Conservation (phyloP, 2,113 vertebrate species). For the Aphelocoma coerulescens region DNA sequence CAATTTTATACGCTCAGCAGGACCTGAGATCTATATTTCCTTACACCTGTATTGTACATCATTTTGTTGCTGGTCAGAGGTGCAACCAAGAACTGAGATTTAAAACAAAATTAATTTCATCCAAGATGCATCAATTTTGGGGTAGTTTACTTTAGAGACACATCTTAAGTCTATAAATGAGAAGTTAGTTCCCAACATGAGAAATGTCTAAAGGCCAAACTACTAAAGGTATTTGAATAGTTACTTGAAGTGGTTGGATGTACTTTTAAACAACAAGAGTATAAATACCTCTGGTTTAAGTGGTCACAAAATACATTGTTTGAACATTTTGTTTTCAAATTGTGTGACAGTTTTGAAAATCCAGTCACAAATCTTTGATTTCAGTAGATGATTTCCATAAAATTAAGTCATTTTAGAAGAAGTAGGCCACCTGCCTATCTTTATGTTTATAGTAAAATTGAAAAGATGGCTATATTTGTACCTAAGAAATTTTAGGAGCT, state of each 20-base stretch:
- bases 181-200: background rate
- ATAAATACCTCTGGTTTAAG: background rate
- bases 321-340: background rate
- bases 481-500: background rate
- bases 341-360: background rate
- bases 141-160: background rate
- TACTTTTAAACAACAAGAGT: background rate
- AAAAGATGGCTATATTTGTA: background rate
- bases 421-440: background rate
- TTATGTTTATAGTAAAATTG: background rate
- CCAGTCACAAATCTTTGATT: background rate
- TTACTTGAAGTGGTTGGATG: background rate
- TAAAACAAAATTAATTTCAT: background rate
- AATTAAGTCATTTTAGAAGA: background rate
- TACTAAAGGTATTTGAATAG: background rate
- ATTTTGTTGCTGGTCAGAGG: background rate
- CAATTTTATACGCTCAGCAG: background rate
- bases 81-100: accelerated
- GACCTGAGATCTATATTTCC: background rate
- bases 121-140: background rate
- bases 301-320: background rate
- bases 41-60: background rate
- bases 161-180: background rate
- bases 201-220: background rate
- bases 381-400: background rate